Conservation (phyloP, 2,888 invertebrate species). For the Caenorhabditis macrosperma region DNA sequence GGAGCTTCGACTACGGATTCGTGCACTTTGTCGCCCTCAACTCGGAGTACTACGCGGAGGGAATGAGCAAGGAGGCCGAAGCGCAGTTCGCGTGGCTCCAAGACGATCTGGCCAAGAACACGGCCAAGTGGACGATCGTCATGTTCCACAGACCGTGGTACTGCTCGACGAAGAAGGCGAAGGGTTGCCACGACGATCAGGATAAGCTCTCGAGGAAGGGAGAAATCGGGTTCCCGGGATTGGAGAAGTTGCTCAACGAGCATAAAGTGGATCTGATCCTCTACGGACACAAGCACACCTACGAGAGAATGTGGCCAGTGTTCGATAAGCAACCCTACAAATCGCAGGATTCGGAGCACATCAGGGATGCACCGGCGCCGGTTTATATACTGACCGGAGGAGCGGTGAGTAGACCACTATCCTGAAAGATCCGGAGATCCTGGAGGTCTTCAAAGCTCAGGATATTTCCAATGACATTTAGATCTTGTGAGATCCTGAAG, state of each 20-base stretch:
- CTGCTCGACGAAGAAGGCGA: constrained; percentile 85
- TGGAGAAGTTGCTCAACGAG: constrained; percentile 90
- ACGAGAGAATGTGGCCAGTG: constrained; percentile 94
- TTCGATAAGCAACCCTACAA: constrained; percentile 85
- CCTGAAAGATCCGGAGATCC: no score
- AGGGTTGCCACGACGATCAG: constrained; percentile 53
- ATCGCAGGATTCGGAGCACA: constrained; percentile 21
- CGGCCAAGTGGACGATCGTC: constrained; percentile 89
- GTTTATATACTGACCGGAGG: constrained; percentile 64
- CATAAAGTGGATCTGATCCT: constrained; percentile 92
- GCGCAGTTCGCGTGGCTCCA: constrained; percentile 76
- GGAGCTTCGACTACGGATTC: constrained; percentile 88
- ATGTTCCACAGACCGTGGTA: constrained; percentile 93
- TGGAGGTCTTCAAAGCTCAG: no score
- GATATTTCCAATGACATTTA: no score
- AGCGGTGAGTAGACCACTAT: constrained; percentile 37
- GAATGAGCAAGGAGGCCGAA: constrained; percentile 87
- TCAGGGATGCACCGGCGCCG: constrained; percentile 61
- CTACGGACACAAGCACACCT: constrained; percentile 98
- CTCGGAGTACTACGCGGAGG: constrained; percentile 93
- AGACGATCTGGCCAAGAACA: constrained; percentile 72
- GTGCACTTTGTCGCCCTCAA: constrained; percentile 92
- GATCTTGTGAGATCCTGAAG: no score
- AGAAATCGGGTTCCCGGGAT: constrained; percentile 79
- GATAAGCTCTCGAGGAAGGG: constrained; percentile 53